Evolutionary conservation across 2,797 vertebrate genomes (phyloP), one percentile per base, ranked within the genome.

Genomic region (Acanthornis magna): DNA sequence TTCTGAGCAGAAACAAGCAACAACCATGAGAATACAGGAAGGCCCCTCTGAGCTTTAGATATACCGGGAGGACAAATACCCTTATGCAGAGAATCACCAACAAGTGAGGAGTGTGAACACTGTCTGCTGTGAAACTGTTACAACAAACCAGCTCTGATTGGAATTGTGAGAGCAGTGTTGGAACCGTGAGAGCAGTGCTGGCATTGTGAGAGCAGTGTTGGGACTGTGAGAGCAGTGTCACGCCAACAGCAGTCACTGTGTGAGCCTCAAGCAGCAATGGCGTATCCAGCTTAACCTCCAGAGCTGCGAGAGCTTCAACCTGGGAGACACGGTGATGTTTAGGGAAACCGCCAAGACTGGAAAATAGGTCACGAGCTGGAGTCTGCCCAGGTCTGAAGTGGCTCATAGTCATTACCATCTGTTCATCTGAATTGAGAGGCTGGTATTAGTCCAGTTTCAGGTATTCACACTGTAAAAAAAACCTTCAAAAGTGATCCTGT

Each of bases 391-490:
- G 48, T 68, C 77, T 91, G 94, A 96, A 96, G 66, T 25, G 74
- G 47, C 80, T 89, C 70, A 74, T 96, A 96, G 92, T 96, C 90
- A 95, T 79, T 62, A 85, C 93, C 95, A 96, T 97, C 96, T 96
- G 94, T 67, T 95, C 90, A 51, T 57, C 67, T 71, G 81, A 92
- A 96, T 38, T 26, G 80, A 96, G 70, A 84, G 29, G 71, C 45
- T 93, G 82, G 38, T 82, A 61, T 47, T 0, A 1, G 18, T 82
- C 90, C 94, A 89, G 66, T 50, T 85, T 89, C 79, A 53, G 77
- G 45, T 67, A 83, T 45, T 55, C 54, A 81, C 6, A 7, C 29
- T 29, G 54, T 34, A 47, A 79, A 92, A 83, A 25, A 88, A 82
- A 23, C 19, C 43, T 89, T 82, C 36, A 60, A 1, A 83, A 85